Percentiles rank a stretch among this genome's conserved stretches.
phyloP scores from a whole-genome alignment of 2,888 invertebrate species.

The Lasioglossum calceatum region DNA sequence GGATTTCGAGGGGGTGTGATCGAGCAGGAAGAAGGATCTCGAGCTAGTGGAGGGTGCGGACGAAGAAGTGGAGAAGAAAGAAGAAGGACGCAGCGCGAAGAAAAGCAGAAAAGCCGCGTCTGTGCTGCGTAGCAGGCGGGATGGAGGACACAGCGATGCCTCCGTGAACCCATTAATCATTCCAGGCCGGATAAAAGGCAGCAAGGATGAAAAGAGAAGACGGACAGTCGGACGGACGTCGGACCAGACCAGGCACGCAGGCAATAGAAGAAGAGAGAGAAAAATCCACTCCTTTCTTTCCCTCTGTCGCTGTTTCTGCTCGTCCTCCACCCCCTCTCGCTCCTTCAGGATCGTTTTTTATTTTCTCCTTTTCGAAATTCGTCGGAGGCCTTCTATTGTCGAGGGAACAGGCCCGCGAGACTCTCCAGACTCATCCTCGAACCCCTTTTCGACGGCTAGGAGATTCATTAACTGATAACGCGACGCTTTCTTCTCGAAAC shows the following conservation, averaged over 20 bases:
- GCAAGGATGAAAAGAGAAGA: constrained; percentile 76
- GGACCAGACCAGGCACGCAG: constrained; percentile 55
- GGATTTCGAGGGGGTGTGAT: constrained; percentile 10
- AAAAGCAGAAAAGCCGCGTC: constrained; percentile 77
- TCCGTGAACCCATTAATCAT: constrained; percentile 83
- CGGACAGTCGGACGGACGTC: constrained; percentile 76
- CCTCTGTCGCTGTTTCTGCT: constrained; percentile 47
- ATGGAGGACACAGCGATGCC: constrained; percentile 58
- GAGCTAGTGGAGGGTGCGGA: background rate
- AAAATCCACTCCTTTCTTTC: constrained; percentile 31
- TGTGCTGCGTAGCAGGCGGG: constrained; percentile 43
- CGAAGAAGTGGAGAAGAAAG: background rate
- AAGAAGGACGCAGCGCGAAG: constrained; percentile 63
- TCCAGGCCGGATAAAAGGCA: constrained; percentile 79
- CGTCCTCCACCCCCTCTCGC: constrained; percentile 10
- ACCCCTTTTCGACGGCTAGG: constrained; percentile 63
- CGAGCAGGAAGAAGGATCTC: background rate
- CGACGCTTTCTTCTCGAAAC: constrained; percentile 69
- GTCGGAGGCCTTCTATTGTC: constrained; percentile 77
- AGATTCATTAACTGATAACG: constrained; percentile 82
- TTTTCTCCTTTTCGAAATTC: constrained; percentile 78
- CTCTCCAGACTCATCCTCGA: constrained; percentile 43
- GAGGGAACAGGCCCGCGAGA: constrained; percentile 30
- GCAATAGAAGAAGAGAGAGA: constrained; percentile 30
- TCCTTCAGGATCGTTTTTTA: constrained; percentile 74